These are phyloP conservation scores for Tachysurus vachellii DNA, from an alignment of 2,113 vertebrate species.

Conservation along the genomic window DNA sequence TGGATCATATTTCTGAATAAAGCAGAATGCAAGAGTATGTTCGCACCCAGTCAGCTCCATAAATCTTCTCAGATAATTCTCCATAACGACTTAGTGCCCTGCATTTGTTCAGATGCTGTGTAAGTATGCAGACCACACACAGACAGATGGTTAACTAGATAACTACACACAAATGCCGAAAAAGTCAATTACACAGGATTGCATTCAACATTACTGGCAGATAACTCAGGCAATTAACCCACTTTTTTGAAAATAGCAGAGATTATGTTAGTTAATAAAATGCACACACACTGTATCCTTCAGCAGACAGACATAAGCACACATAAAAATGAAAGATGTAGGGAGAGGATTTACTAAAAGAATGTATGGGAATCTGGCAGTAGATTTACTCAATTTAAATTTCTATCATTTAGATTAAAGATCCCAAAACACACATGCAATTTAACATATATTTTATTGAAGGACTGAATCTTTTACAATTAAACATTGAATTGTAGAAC, in stretches of 20 bases:
- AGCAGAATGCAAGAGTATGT: background rate
- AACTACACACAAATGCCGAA: conserved; percentile 11
- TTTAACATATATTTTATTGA: conserved; percentile 15
- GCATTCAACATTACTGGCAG: background rate
- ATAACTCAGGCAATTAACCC: background rate
- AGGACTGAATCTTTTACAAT: background rate
- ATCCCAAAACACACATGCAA: background rate
- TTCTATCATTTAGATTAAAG: background rate
- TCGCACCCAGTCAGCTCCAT: background rate
- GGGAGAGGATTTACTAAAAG: background rate
- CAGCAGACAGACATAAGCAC: background rate
- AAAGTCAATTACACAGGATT: background rate
- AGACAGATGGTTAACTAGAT: conserved; percentile 19
- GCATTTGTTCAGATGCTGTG: conserved; percentile 29
- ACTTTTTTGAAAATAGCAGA: background rate
- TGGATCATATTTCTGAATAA: background rate
- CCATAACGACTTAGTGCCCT: conserved; percentile 3
- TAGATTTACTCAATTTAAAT: background rate
- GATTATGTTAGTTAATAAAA: background rate
- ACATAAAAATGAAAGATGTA: background rate
- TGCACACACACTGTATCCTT: background rate
- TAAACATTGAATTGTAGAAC: background rate
- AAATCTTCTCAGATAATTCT: conserved; percentile 23
- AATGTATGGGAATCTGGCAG: background rate
- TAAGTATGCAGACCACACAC: conserved; percentile 47